These are phyloP conservation scores for Lasioglossum leucozonium DNA, from an alignment of 2,888 invertebrate genomes.

Conservation along the genomic window DNA sequence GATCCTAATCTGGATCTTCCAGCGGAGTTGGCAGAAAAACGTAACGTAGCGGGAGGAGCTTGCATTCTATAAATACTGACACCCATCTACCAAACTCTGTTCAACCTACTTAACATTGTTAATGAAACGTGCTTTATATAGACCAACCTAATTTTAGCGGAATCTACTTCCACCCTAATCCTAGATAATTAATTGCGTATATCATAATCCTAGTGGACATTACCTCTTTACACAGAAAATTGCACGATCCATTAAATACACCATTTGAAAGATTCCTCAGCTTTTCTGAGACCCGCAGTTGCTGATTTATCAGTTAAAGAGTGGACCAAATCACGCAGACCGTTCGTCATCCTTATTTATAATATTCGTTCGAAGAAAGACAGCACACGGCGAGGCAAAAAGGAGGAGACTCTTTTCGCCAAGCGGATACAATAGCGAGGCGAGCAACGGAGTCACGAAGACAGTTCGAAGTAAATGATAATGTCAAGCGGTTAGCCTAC, in stretches of 20 bases:
- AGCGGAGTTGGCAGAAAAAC: constrained; percentile 39
- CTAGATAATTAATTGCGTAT: no score
- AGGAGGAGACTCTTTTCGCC: neutral
- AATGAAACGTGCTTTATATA: neutral
- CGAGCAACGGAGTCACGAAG: neutral
- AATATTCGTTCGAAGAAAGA: neutral
- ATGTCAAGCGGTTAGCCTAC: constrained; percentile 54
- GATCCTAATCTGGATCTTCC: constrained; percentile 48
- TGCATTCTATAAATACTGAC: constrained; percentile 44
- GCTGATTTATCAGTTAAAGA: neutral
- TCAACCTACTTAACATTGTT: neutral
- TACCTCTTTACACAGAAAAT: no score
- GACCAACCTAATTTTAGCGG: neutral
- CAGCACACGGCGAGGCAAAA: neutral
- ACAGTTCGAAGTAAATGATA: constrained; percentile 50
- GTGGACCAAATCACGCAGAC: neutral
- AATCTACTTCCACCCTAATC: no score
- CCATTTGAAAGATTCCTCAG: neutral
- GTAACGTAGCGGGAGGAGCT: constrained; percentile 20
- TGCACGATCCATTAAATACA: no score
- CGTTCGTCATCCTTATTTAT: neutral
- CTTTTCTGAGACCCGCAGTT: neutral
- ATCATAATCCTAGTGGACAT: no score
- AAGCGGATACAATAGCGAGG: neutral
- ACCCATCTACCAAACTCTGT: neutral